Conservation (phyloP, 2,113 vertebrate genomes). For the Corydoras maculifer region DNA sequence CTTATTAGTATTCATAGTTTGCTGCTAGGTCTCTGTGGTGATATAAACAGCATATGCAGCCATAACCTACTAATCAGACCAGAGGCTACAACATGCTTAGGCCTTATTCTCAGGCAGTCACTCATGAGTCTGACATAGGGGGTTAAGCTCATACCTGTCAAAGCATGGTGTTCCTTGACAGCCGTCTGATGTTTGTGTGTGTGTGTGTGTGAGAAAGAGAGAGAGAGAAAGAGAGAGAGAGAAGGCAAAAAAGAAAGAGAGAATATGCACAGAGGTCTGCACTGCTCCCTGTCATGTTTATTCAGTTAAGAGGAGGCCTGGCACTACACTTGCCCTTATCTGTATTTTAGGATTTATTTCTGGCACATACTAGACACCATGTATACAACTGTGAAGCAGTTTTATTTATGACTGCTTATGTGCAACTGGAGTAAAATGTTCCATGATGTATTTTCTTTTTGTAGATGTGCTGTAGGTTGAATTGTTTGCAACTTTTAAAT, state of each 20-base stretch:
- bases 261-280: slow-evolving; percentile 35
- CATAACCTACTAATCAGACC: too few relatives aligned
- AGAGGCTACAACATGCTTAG: too few relatives aligned
- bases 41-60: too few relatives aligned
- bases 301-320: slow-evolving; percentile 46
- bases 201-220: slow-evolving; percentile 2
- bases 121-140: too few relatives aligned
- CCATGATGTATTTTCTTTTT: slow-evolving; percentile 34
- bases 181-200: slow-evolving; percentile 3
- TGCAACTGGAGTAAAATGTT: slow-evolving; percentile 47
- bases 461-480: slow-evolving; percentile 43
- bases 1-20: too few relatives aligned
- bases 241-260: too few relatives aligned
- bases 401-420: slow-evolving; percentile 47
- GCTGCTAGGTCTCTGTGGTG: too few relatives aligned
- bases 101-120: too few relatives aligned
- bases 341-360: slow-evolving; percentile 43
- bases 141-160: too few relatives aligned
- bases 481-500: too few relatives aligned
- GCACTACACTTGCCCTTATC: slow-evolving; percentile 41
- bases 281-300: slow-evolving; percentile 38
- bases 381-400: slow-evolving; percentile 50
- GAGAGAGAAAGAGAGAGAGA: too few relatives aligned
- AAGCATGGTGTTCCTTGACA: neutral
- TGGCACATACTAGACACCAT: slow-evolving; percentile 49